Base-by-base conservation (phyloP, 2,797 vertebrate species). In the Phoeniculus purpureus region DNA sequence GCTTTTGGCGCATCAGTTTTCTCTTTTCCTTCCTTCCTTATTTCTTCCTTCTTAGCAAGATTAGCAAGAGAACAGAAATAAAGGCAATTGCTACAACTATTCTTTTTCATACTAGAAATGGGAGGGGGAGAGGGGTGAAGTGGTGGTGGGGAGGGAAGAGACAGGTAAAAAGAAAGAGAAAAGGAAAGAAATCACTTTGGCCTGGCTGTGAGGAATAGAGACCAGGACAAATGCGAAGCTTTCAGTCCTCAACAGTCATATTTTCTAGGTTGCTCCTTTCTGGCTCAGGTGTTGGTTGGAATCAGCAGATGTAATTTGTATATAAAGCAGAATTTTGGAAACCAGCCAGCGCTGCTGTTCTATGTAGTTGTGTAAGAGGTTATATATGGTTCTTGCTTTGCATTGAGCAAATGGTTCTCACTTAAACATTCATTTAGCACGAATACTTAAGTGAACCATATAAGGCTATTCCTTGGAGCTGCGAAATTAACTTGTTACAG, bases 401-500 rank as follows among this genome's bases (percentile, higher is more conserved):
- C 85, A 85, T 96, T 96, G 94, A 86, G 94, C 89, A 94, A 95
- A 83, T 73, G 89, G 51, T 87, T 95, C 74, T 90, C 75, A 92
- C 94, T 96, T 94, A 95, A 94, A 92, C 92, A 94, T 92, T 92
- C 86, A 80, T 92, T 95, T 94, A 95, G 78, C 76, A 47, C 70
- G 93, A 93, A 91, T 94, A 96, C 94, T 95, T 94, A 91, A 95
- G 91, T 81, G 92, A 95, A 87, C 96, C 95, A 95, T 95, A 94
- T 93, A 96, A 92, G 95, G 96, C 83, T 94, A 87, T 93, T 96
- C 79, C 81, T 91, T 76, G 68, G 87, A 94, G 89, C 91, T 87
- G 89, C 77, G 79, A 94, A 94, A 94, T 95, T 94, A 95, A 89
- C 83, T 92, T 91, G 75, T 91, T 95, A 87, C 18, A 93, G 85